Conservation (phyloP, 2,888 invertebrate genomes). For the Euclidia mi region DNA sequence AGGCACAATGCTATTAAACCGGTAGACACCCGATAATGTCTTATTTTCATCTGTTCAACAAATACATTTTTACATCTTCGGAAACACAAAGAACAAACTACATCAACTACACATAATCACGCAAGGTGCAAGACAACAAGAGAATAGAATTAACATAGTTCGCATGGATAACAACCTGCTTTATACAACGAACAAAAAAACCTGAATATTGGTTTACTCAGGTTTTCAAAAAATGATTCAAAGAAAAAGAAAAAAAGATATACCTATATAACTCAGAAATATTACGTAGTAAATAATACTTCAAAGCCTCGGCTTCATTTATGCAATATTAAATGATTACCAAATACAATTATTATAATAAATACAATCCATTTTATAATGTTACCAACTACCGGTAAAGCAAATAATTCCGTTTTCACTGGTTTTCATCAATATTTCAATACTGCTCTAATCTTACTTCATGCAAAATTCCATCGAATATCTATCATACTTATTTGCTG, state of each 20-base stretch:
- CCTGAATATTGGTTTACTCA: too few species aligned
- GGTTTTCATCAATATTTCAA: slow-evolving; percentile 27
- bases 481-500: slow-evolving; percentile 57
- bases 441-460: slow-evolving; percentile 48
- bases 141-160: background rate
- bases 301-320: slow-evolving; percentile 12
- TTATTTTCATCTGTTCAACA: too few species aligned
- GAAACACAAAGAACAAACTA: background rate
- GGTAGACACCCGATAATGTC: too few species aligned
- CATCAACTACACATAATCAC: background rate
- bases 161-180: background rate
- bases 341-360: background rate
- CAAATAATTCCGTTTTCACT: slow-evolving; percentile 16
- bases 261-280: background rate
- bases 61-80: background rate
- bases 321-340: slow-evolving; percentile 9
- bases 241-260: background rate
- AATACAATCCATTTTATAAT: slow-evolving; percentile 7
- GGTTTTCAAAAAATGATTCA: too few species aligned
- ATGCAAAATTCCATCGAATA: slow-evolving; percentile 68
- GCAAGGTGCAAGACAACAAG: slow-evolving; percentile 1
- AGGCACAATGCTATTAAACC: too few species aligned
- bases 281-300: slow-evolving; percentile 1
- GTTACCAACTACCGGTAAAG: slow-evolving; percentile 8
- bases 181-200: background rate